phyloP scores from a whole-genome alignment of 2,113 vertebrate species.

The Tragelaphus strepsiceros region DNA sequence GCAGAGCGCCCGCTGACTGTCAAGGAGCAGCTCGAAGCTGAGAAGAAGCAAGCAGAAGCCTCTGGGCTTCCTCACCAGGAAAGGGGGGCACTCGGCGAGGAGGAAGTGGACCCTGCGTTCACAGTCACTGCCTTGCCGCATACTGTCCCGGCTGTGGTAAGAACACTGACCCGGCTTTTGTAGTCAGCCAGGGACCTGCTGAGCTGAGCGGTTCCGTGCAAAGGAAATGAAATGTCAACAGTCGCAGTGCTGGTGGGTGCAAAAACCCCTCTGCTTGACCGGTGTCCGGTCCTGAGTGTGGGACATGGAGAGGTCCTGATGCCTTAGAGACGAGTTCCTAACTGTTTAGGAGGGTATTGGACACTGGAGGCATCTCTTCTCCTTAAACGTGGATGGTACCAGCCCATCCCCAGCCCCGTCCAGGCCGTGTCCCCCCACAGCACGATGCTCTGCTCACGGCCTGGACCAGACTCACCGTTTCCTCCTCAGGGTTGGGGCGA shows the following conservation, averaged over 20 bases:
- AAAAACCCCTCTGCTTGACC: neutral
- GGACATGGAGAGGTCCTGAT: too few relatives aligned
- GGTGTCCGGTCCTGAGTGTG: rapidly evolving
- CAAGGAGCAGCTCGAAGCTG: neutral
- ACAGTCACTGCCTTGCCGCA: too few relatives aligned
- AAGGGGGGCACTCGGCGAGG: rapidly evolving
- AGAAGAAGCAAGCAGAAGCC: neutral
- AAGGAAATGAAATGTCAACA: rapidly evolving
- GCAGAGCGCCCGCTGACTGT: rapidly evolving
- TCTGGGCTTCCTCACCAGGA: neutral
- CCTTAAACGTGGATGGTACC: too few relatives aligned
- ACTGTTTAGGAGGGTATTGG: neutral
- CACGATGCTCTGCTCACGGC: rapidly evolving
- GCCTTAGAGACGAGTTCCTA: neutral
- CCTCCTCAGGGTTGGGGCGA: rapidly evolving
- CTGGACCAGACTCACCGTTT: rapidly evolving
- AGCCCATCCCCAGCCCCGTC: rapidly evolving
- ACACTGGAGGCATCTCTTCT: rapidly evolving
- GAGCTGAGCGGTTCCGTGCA: rapidly evolving
- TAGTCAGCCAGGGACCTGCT: neutral
- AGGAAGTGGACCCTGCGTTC: neutral
- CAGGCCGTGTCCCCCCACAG: rapidly evolving
- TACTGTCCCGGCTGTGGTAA: neutral
- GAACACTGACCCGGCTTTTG: neutral
- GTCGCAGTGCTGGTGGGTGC: rapidly evolving